Evolutionary conservation across 2,797 vertebrate species (phyloP).

Genomic region (Kryptopterus vitreolus): DNA sequence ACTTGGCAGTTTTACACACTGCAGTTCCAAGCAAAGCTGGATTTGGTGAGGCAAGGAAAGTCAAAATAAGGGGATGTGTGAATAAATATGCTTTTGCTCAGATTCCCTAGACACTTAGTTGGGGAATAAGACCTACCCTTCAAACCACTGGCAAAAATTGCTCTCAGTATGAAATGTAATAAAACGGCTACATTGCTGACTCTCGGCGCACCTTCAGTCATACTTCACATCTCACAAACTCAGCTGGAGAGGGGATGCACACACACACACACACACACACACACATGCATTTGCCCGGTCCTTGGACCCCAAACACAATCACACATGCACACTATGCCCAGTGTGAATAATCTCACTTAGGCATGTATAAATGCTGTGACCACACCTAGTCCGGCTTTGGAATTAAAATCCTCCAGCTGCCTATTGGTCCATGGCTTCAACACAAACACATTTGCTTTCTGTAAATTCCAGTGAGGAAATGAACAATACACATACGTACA

Average conservation of each 20-base stretch:
- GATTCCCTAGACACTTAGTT: conserved; percentile 66
- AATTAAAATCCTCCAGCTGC: background rate
- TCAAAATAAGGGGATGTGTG: conserved; percentile 26
- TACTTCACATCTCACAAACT: conserved; percentile 68
- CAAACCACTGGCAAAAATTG: conserved; percentile 73
- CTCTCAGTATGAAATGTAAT: conserved; percentile 80
- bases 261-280: background rate
- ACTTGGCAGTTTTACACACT: background rate
- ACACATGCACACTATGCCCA: conserved; percentile 21
- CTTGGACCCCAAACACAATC: conserved; percentile 23
- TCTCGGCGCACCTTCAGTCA: conserved; percentile 67
- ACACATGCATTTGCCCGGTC: conserved; percentile 15
- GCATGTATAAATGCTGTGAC: conserved; percentile 26
- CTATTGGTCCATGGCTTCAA: background rate
- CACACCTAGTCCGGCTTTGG: conserved; percentile 42
- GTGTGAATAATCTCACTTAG: conserved; percentile 34
- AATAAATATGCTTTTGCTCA: conserved; percentile 43
- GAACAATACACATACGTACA: background rate
- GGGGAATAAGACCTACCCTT: conserved; percentile 77
- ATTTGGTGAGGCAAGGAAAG: conserved; percentile 16
- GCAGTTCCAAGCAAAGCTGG: background rate
- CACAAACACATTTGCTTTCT: background rate
- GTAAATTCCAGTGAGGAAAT: background rate
- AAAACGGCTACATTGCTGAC: conserved; percentile 68
- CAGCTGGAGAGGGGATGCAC: background rate